Evolutionary conservation across 2,113 vertebrate genomes (phyloP), one percentile per base, ranked within the genome.

Genomic region (Galbula dea): DNA sequence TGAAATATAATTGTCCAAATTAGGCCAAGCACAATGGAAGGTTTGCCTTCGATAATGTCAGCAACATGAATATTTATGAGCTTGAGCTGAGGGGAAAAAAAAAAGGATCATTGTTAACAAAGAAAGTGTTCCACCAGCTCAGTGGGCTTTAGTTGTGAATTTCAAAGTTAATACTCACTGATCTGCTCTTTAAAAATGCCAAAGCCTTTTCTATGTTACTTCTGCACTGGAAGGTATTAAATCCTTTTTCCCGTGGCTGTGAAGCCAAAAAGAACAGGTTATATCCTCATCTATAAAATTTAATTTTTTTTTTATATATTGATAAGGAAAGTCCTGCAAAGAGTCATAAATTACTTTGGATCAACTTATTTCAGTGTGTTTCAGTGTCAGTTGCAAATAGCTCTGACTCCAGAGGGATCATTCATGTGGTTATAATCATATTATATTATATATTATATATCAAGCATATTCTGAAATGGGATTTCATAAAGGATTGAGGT

Each of bases 1-100:
- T 99, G 99, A 67, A 99, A 97, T 89, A 99, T 99, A 97, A 99
- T 98, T 52, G 98, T 99, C 99, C 99, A 99, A 94, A 99, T 98
- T 57, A 99, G 97, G 85, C 99, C 99, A 92, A 99, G 98, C 96
- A 99, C 98, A 97, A 99, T 99, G 95, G 99, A 99, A 57, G 99
- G 99, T 83, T 98, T 99, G 41, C 99, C 99, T 79, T 99, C 98
- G 63, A 99, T 97, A 83, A 99, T 99, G 96, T 99, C 99, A 93
- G 99, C 95, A 95, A 99, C 98, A 97, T 99, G 98, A 96, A 99
- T 99, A 98, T 99, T 99, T 97, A 99, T 99, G 51, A 99, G 98
- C 96, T 99, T 99, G 95, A 99, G 98, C 99, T 99, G 75, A 7
- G 54, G 5, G 34, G 3, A n/a, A 48, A 84, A 95, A 72, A 95